These are phyloP conservation scores for Drosophila prostipennis DNA, from an alignment of 2,888 invertebrate species.

Conservation along the genomic window DNA sequence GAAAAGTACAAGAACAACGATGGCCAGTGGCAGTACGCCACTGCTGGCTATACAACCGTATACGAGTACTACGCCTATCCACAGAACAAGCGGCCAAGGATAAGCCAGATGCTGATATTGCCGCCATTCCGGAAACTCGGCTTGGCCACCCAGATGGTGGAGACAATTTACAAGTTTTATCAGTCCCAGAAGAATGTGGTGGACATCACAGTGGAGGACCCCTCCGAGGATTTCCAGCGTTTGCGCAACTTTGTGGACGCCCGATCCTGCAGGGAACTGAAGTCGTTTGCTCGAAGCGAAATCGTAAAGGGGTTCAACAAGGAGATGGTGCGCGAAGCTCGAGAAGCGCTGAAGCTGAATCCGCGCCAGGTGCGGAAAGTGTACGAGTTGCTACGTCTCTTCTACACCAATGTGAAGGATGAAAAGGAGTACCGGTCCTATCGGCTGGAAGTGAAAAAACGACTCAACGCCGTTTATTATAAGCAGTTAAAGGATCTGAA, in stretches of 20 bases:
- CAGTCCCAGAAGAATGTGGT: slow-evolving; percentile 85
- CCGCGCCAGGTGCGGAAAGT: slow-evolving; percentile 91
- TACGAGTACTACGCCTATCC: slow-evolving; percentile 98
- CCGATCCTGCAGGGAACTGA: slow-evolving; percentile 88
- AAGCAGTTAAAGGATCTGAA: slow-evolving; percentile 82
- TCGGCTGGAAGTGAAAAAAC: slow-evolving; percentile 92
- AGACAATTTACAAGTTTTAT: slow-evolving; percentile 86
- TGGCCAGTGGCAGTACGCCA: slow-evolving; percentile 88
- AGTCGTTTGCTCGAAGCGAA: slow-evolving; percentile 88
- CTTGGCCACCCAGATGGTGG: slow-evolving; percentile 90
- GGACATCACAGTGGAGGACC: slow-evolving; percentile 94
- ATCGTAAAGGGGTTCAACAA: slow-evolving; percentile 90
- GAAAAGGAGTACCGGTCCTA: slow-evolving; percentile 89
- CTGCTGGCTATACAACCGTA: slow-evolving; percentile 95
- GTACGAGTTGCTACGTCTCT: slow-evolving; percentile 94
- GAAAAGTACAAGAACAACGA: slow-evolving; percentile 88
- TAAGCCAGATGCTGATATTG: slow-evolving; percentile 95
- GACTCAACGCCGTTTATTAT: slow-evolving; percentile 88
- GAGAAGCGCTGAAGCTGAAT: slow-evolving; percentile 86
- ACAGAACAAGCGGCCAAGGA: slow-evolving; percentile 92
- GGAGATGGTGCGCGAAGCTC: slow-evolving; percentile 91
- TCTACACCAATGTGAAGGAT: slow-evolving; percentile 88
- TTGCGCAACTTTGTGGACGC: slow-evolving; percentile 96
- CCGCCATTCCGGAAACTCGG: slow-evolving; percentile 96
- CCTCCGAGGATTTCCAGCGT: slow-evolving; percentile 94